phyloP scores from a whole-genome alignment of 2,888 invertebrate genomes.

The Apoda limacodes region DNA sequence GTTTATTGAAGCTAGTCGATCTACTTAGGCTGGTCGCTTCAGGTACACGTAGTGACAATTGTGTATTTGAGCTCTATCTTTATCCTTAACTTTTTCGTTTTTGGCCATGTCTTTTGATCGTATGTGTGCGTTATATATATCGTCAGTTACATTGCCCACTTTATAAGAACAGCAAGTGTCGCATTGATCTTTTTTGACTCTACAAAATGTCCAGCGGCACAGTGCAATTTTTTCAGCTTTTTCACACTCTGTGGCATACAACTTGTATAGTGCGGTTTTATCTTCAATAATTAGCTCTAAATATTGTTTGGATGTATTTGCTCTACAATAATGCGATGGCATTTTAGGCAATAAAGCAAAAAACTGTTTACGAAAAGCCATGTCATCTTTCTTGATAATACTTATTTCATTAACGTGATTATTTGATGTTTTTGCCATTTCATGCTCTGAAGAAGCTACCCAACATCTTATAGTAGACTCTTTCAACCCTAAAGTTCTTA shows the following conservation, averaged over 20 bases:
- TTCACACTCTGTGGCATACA: neutral
- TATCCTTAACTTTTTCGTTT: conserved; percentile 17
- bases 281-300: conserved; percentile 13
- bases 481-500: conserved; percentile 12
- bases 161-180: conserved; percentile 9
- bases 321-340: conserved; percentile 20
- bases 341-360: conserved; percentile 12
- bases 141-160: conserved; percentile 7
- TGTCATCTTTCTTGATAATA: neutral
- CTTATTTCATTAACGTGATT: neutral
- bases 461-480: conserved; percentile 7
- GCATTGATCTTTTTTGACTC: conserved; percentile 18
- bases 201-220: conserved; percentile 9
- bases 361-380: neutral
- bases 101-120: conserved; percentile 17
- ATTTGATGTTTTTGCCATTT: neutral
- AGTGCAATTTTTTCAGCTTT: neutral
- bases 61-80: conserved; percentile 8
- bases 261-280: neutral
- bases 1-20: too few relatives aligned
- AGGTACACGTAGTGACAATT: too few relatives aligned
- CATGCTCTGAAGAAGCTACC: neutral
- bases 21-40: too few relatives aligned
- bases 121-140: neutral
- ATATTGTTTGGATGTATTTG: conserved; percentile 16